phyloP scores from a whole-genome alignment of 2,888 invertebrate genomes.

The Epinotia bilunana region DNA sequence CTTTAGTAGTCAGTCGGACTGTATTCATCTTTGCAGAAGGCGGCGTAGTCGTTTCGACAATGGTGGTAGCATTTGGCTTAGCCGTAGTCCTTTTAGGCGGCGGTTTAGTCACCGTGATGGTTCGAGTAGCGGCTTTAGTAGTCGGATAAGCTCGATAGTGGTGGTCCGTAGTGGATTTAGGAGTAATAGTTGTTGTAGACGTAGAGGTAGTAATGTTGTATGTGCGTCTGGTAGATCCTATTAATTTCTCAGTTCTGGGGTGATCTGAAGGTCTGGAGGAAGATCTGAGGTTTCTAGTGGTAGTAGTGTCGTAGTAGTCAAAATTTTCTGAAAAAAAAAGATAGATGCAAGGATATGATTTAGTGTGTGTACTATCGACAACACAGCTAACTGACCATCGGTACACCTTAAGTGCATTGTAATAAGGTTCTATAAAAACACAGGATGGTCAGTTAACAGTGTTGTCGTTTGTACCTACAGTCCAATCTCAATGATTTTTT shows the following conservation, averaged over 20 bases:
- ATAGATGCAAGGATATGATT: not conserved
- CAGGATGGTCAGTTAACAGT: too few relatives aligned
- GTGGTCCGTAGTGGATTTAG: slow-evolving; percentile 47
- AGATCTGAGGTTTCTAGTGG: slow-evolving; percentile 57
- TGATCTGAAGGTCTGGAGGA: slow-evolving; percentile 40
- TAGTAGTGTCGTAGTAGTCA: slow-evolving; percentile 49
- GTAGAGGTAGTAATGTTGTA: slow-evolving; percentile 41
- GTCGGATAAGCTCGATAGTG: slow-evolving; percentile 48
- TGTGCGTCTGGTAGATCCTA: slow-evolving; percentile 46
- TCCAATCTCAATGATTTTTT: too few relatives aligned
- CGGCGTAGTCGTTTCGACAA: slow-evolving; percentile 15
- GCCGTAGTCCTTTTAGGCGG: slow-evolving; percentile 35
- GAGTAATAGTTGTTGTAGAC: slow-evolving; percentile 46
- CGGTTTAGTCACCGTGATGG: not conserved
- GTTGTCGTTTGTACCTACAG: too few relatives aligned
- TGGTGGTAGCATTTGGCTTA: slow-evolving; percentile 26
- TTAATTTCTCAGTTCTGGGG: slow-evolving; percentile 51
- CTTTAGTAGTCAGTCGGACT: slow-evolving; percentile 33
- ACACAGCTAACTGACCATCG: too few relatives aligned
- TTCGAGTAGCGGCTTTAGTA: slow-evolving; percentile 41
- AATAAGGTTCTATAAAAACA: too few relatives aligned
- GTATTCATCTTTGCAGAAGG: slow-evolving; percentile 32
- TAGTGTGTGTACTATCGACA: too few relatives aligned
- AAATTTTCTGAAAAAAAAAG: slow-evolving; percentile 27
- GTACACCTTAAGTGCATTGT: too few relatives aligned